These are phyloP conservation scores for Glossosoma conforme DNA, from an alignment of 1,140 invertebrate genomes.

Conservation along the genomic window DNA sequence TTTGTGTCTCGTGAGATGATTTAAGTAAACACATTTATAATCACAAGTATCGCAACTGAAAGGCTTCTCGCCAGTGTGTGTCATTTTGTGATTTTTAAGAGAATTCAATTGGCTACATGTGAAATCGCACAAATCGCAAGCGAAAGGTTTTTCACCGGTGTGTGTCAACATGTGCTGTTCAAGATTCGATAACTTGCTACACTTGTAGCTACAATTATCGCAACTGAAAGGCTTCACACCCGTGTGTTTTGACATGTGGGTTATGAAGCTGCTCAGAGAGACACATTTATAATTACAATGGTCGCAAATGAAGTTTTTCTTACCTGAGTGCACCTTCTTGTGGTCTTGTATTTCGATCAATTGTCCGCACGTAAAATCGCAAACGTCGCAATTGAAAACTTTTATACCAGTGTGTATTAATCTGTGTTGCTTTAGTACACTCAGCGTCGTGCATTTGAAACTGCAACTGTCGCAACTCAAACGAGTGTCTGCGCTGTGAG, in stretches of 20 bases:
- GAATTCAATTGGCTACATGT: no score
- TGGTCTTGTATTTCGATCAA: background rate
- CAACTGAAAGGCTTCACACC: background rate
- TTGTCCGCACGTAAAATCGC: background rate
- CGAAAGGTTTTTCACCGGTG: slow-evolving; percentile 3
- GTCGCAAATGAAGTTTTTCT: background rate
- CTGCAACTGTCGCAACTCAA: background rate
- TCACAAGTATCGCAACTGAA: no score
- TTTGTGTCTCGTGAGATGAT: slow-evolving; percentile 3
- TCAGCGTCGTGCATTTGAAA: background rate
- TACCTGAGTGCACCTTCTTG: slow-evolving; percentile 1
- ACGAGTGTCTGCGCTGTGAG: slow-evolving; percentile 3
- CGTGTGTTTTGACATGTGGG: slow-evolving; percentile 5
- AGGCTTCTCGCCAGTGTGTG: no score
- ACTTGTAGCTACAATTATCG: slow-evolving; percentile 1
- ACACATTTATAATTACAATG: background rate
- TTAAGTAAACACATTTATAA: no score
- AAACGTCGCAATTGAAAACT: background rate
- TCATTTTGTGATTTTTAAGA: no score
- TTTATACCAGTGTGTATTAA: slow-evolving; percentile 2
- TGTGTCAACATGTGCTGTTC: slow-evolving; percentile 2
- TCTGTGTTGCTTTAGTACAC: slow-evolving; percentile 2
- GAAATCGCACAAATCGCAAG: slow-evolving; percentile 6
- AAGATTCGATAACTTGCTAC: background rate
- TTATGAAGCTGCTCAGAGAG: background rate